Percentiles rank a stretch among this genome's conserved stretches.
phyloP scores from a whole-genome alignment of 2,113 vertebrate species.

The Capreolus pygargus region DNA sequence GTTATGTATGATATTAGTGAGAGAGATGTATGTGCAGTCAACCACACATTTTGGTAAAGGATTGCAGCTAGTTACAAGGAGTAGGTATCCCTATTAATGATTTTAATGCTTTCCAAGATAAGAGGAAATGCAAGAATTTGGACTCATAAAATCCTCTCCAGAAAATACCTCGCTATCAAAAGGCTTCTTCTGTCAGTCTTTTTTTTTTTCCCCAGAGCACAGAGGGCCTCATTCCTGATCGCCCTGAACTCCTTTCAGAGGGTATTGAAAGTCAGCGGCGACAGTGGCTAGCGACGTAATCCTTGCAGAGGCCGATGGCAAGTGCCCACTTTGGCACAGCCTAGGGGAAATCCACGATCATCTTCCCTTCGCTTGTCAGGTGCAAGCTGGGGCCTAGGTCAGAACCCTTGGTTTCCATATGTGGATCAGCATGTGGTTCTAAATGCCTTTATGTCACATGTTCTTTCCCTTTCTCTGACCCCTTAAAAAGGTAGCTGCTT shows the following conservation, averaged over 20 bases:
- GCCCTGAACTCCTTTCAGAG: background rate
- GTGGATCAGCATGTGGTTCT: background rate
- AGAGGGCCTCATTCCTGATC: background rate
- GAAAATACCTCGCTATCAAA: background rate
- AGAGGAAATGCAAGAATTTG: background rate
- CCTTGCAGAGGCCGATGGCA: background rate
- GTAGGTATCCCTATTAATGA: background rate
- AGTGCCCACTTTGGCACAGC: background rate
- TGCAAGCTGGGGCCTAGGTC: background rate
- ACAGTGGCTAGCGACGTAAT: background rate
- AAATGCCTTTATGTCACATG: background rate
- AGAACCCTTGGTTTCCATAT: background rate
- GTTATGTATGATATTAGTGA: background rate
- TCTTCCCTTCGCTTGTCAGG: background rate
- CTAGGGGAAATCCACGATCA: background rate
- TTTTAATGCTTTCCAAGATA: background rate
- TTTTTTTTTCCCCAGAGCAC: too few species aligned
- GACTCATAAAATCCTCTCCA: background rate
- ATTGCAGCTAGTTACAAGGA: background rate
- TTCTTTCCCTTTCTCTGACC: background rate
- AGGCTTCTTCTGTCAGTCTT: background rate
- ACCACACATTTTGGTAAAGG: background rate
- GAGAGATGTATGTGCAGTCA: background rate
- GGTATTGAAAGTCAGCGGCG: fast-evolving
- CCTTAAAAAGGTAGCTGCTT: background rate